Conservation (phyloP, 2,113 vertebrate species). For the Carassius auratus region DNA sequence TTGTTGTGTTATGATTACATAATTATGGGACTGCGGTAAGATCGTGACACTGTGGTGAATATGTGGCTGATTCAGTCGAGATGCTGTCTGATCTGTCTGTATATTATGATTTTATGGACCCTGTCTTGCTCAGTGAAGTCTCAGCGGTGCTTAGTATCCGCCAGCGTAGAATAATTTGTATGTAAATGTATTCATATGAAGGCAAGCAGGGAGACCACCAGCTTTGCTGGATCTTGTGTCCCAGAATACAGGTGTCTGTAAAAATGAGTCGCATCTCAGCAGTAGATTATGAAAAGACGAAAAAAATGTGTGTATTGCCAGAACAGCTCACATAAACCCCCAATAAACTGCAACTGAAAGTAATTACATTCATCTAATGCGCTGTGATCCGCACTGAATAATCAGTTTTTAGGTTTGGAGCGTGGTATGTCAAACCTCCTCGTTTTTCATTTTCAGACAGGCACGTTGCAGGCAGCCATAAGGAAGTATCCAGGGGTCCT, state of each 20-base stretch:
- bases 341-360: not conserved
- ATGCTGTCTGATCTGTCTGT: conserved; percentile 25
- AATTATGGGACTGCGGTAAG: conserved; percentile 34
- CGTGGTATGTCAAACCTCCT: not conserved
- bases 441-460: conserved; percentile 70
- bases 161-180: conserved; percentile 71
- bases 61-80: not conserved
- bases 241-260: conserved; percentile 23
- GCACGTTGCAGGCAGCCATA: conserved; percentile 69
- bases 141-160: conserved; percentile 57
- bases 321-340: conserved; percentile 26
- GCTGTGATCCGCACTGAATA: not conserved
- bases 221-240: conserved; percentile 54
- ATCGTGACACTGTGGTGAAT: conserved; percentile 23
- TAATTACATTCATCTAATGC: conserved; percentile 21
- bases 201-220: conserved; percentile 63
- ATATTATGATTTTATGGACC: conserved; percentile 45
- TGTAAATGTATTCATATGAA: conserved; percentile 80
- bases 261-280: conserved; percentile 7
- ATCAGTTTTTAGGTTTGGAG: not conserved
- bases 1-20: conserved; percentile 27
- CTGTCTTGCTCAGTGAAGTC: conserved; percentile 55
- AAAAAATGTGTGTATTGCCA: not conserved
- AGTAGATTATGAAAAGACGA: conserved; percentile 13
- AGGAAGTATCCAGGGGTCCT: conserved; percentile 44